Base-by-base conservation (phyloP, 53 echinoderm and acorn worm genomes). In the Patiria pectinifera region DNA sequence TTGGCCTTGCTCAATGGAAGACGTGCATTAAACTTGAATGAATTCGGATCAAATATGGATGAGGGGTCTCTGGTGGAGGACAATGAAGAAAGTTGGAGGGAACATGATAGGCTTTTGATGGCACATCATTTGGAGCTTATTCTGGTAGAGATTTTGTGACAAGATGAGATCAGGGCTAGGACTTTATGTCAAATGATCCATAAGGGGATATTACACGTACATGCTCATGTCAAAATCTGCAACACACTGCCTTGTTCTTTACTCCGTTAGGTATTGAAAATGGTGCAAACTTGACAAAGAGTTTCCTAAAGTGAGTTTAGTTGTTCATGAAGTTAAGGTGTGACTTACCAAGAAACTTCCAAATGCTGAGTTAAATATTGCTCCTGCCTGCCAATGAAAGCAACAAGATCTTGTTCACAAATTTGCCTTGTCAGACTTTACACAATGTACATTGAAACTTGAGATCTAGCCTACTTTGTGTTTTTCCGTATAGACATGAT, bases 321-420 rank as follows among this genome's bases (percentile, higher is more conserved):
- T 53, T 53, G 6, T 53, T 53, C 8, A 53, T 53, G 0, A 53
- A 53, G 6, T 53, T 5, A 53, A 53, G 1, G 8, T 8, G 53
- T 48, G 6, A 95, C 95, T 98, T 84, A 98, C 98, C 86, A 98
- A 58, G 83, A 98, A 98, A 94, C 98, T 98, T 71, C 98, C 98
- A 93, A 98, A 98, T 86, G 98, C 98, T 71, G 98, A 98, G 80
- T 98, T 98, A 84, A 98, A 98, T 88, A 98, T 98, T 76, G 96
- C 98, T 85, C 96, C 98, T 48, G 96, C 98, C 98, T 98, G 93
- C 59, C 91, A 71, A 69, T 15, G 83, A 87, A 92, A 62, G 11
- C 43, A 83, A 26, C 63, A 88, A 77, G 14, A 66, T 18, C 10
- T 11, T 14, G 15, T 53, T 5, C 6, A 53, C 53, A 66, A 18